Percentiles rank a stretch among this genome's conserved stretches.
Evolutionary conservation across 1,140 invertebrate genomes (phyloP).

Genomic region (Lepidurus arcticus): DNA sequence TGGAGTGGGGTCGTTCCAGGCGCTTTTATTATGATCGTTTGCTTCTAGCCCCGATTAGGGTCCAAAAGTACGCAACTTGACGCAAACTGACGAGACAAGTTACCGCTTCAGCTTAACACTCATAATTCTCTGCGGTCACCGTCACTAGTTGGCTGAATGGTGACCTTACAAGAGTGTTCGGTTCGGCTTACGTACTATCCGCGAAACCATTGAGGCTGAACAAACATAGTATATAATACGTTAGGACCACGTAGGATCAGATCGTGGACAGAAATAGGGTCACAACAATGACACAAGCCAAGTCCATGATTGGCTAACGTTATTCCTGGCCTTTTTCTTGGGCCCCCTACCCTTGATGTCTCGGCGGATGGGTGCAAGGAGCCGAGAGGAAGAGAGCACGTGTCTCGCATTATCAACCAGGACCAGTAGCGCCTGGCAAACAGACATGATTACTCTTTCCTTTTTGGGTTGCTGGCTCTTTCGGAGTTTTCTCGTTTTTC

Average conservation of each 20-base stretch:
- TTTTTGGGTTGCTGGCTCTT: neutral
- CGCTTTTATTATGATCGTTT: neutral
- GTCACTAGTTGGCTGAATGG: too few species aligned
- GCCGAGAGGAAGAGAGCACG: slow-evolving; percentile 6
- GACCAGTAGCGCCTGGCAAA: neutral
- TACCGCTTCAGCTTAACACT: neutral
- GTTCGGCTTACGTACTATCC: too few species aligned
- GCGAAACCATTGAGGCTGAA: neutral
- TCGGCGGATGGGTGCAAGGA: neutral
- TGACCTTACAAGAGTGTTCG: too few species aligned
- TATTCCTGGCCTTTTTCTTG: neutral
- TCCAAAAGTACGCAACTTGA: neutral
- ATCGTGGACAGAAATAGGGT: slow-evolving; percentile 9
- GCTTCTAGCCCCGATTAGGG: neutral
- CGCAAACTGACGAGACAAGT: slow-evolving; percentile 9
- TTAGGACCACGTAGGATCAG: neutral
- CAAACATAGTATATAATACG: neutral
- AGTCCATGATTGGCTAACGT: neutral
- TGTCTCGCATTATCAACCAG: slow-evolving; percentile 14
- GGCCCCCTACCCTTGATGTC: neutral
- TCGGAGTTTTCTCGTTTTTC: neutral
- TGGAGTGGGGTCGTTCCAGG: neutral
- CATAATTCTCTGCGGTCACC: neutral
- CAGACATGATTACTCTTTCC: slow-evolving; percentile 19
- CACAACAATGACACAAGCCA: neutral